phyloP scores from a whole-genome alignment of 2,888 invertebrate species.

The Coelopa pilipes region DNA sequence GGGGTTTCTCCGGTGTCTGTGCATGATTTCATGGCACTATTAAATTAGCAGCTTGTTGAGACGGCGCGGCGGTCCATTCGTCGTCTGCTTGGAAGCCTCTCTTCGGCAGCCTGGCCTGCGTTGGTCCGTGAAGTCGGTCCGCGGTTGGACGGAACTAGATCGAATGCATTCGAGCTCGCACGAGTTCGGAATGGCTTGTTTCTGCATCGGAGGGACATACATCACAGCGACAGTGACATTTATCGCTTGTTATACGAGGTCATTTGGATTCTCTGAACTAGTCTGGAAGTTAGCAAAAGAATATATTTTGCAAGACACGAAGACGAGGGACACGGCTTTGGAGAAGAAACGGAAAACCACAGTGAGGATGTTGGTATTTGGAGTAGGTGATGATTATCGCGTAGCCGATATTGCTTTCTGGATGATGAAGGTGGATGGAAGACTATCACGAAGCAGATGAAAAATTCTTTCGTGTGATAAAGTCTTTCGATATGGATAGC shows the following conservation, averaged over 20 bases:
- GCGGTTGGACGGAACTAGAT: slow-evolving; percentile 21
- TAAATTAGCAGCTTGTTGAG: slow-evolving; percentile 23
- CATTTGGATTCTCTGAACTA: not conserved
- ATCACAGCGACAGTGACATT: slow-evolving; percentile 24
- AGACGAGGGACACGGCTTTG: too few relatives aligned
- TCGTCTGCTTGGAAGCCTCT: not conserved
- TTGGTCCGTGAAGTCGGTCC: not conserved
- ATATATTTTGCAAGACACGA: not conserved
- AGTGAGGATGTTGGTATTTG: too few relatives aligned
- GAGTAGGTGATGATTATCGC: too few relatives aligned
- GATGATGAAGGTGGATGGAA: too few relatives aligned
- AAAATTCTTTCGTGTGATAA: too few relatives aligned
- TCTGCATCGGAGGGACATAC: slow-evolving; percentile 10
- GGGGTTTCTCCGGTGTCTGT: slow-evolving; percentile 2
- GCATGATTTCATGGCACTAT: slow-evolving; percentile 26
- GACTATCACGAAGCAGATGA: too few relatives aligned
- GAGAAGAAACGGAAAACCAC: too few relatives aligned
- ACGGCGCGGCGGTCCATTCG: not conserved
- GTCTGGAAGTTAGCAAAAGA: too few relatives aligned
- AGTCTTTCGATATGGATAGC: too few relatives aligned
- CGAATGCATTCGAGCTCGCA: slow-evolving; percentile 8
- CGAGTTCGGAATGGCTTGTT: slow-evolving; percentile 8
- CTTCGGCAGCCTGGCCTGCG: not conserved
- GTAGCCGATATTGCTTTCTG: too few relatives aligned
- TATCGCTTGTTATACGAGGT: slow-evolving; percentile 29